phyloP scores from a whole-genome alignment of 2,888 invertebrate genomes.

The Tenthredo amoena region DNA sequence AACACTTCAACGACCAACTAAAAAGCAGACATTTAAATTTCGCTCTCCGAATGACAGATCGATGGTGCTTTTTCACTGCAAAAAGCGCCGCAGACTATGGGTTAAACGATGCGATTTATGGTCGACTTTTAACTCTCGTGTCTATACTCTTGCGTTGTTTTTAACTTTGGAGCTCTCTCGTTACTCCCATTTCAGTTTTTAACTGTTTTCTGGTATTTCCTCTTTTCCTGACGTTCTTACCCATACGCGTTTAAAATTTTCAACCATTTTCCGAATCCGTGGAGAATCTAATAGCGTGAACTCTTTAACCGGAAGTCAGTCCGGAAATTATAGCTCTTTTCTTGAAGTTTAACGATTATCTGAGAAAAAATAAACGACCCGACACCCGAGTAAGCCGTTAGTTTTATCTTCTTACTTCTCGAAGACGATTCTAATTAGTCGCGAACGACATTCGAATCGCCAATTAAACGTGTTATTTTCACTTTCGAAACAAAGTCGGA shows the following conservation, averaged over 20 bases:
- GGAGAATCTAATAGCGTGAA: neutral
- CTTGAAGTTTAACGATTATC: neutral
- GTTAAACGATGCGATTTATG: conserved; percentile 32
- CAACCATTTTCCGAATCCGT: neutral
- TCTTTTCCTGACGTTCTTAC: neutral
- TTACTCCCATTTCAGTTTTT: neutral
- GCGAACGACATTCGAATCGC: conserved; percentile 34
- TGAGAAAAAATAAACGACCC: neutral
- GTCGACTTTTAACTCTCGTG: conserved; percentile 18
- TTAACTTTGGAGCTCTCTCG: neutral
- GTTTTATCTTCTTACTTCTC: conserved; percentile 43
- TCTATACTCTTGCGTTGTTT: conserved; percentile 22
- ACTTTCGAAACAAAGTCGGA: neutral
- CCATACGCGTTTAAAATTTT: neutral
- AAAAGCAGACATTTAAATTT: neutral
- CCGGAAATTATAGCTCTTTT: neutral
- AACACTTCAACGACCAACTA: neutral
- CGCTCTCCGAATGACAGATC: conserved; percentile 9
- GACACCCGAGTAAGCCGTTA: neutral
- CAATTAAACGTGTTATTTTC: neutral
- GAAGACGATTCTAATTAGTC: conserved; percentile 30
- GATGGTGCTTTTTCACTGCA: conserved; percentile 19
- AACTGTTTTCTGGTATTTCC: neutral
- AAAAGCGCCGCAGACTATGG: neutral
- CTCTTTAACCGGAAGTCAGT: conserved; percentile 16